These are phyloP conservation scores for Drosophila percnosoma DNA, from an alignment of 2,888 invertebrate species.

Conservation along the genomic window DNA sequence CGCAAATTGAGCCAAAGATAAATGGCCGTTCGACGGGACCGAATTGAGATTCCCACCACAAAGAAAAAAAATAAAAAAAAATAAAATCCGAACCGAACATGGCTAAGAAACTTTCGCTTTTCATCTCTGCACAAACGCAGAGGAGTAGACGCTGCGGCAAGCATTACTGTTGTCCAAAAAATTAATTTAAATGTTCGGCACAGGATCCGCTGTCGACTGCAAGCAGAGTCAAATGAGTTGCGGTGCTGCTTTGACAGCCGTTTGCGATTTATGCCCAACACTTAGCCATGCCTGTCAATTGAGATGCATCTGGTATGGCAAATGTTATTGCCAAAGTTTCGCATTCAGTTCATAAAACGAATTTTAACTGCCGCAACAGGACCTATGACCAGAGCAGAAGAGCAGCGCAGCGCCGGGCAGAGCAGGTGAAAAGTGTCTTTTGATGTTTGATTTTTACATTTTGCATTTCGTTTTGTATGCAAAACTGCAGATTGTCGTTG, in stretches of 20 bases:
- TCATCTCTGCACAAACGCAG: slow-evolving; percentile 39
- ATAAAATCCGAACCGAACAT: slow-evolving; percentile 15
- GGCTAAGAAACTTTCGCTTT: slow-evolving; percentile 71
- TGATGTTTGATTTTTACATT: slow-evolving; percentile 13
- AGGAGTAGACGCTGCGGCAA: slow-evolving; percentile 20
- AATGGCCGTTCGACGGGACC: slow-evolving; percentile 59
- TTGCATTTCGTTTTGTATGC: slow-evolving; percentile 52
- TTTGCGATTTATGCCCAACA: slow-evolving; percentile 43
- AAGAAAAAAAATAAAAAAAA: not conserved
- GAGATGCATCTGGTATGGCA: slow-evolving; percentile 15
- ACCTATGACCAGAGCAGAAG: slow-evolving; percentile 22
- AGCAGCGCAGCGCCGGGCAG: not conserved
- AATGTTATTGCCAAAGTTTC: slow-evolving; percentile 8
- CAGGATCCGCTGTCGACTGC: slow-evolving; percentile 46
- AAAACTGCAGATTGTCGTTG: slow-evolving; percentile 44
- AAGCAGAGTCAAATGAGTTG: slow-evolving; percentile 31
- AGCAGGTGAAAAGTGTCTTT: slow-evolving; percentile 31
- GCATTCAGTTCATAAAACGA: slow-evolving; percentile 22
- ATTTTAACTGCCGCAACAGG: slow-evolving; percentile 32
- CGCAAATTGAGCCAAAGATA: slow-evolving; percentile 73
- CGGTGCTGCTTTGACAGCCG: slow-evolving; percentile 37
- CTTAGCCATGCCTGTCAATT: slow-evolving; percentile 32
- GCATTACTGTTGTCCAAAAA: slow-evolving; percentile 39
- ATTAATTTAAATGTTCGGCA: slow-evolving; percentile 59
- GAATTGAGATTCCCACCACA: slow-evolving; percentile 72